phyloP scores from a whole-genome alignment of 2,888 invertebrate genomes.

The Leptothorax acervorum region DNA sequence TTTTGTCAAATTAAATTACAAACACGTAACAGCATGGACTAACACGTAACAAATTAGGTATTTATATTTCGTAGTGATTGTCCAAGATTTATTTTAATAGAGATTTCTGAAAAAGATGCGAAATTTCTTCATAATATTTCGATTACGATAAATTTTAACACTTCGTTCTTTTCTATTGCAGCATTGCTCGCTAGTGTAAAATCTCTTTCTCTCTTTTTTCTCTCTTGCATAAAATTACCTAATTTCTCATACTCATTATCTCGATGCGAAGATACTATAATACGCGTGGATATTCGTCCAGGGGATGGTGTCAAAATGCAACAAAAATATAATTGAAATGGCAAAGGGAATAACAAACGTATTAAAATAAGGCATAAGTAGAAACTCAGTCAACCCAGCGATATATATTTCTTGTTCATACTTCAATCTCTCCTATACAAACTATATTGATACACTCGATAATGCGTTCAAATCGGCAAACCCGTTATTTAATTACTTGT shows the following conservation, averaged over 20 bases:
- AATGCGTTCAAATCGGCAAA: background rate
- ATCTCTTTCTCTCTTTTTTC: background rate
- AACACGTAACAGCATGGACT: background rate
- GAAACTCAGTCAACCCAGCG: background rate
- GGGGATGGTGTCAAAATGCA: constrained; percentile 36
- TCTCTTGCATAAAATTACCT: constrained; percentile 53
- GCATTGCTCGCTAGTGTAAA: constrained; percentile 28
- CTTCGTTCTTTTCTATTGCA: constrained; percentile 23
- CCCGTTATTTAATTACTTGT: background rate
- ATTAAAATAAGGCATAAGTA: background rate
- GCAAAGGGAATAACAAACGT: background rate
- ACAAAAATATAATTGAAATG: constrained; percentile 40
- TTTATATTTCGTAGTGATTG: background rate
- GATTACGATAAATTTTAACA: background rate
- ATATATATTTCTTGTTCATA: background rate
- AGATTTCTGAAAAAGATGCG: background rate
- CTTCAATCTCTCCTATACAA: background rate
- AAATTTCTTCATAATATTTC: background rate
- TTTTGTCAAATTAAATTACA: background rate
- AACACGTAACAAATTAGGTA: background rate
- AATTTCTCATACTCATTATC: constrained; percentile 54
- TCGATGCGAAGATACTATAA: constrained; percentile 46
- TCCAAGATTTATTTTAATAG: background rate
- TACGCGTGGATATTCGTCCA: constrained; percentile 45
- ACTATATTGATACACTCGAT: background rate